phyloP scores from a whole-genome alignment of 2,113 vertebrate species.

The Silurus glanis region DNA sequence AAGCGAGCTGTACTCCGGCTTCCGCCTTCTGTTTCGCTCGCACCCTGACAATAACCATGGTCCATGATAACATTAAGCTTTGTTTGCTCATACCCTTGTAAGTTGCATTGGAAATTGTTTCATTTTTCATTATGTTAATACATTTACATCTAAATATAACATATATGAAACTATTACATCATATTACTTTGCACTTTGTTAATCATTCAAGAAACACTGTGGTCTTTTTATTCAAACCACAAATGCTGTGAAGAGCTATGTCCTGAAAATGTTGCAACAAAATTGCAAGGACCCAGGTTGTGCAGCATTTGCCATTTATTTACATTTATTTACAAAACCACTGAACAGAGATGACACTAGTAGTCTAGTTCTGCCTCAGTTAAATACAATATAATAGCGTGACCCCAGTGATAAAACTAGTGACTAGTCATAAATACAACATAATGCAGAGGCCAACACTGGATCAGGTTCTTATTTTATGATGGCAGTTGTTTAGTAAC shows the following conservation, averaged over 20 bases:
- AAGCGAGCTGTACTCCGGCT: too few relatives aligned
- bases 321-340: background rate
- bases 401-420: background rate
- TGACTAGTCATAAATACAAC: constrained; percentile 27
- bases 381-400: background rate
- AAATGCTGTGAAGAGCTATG: background rate
- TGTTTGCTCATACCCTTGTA: too few relatives aligned
- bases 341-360: background rate
- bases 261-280: background rate
- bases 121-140: too few relatives aligned
- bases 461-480: background rate
- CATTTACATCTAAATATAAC: too few relatives aligned
- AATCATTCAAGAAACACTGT: background rate
- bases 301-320: background rate
- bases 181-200: background rate
- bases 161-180: background rate
- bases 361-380: background rate
- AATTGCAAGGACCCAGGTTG: background rate
- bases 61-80: too few relatives aligned
- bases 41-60: too few relatives aligned
- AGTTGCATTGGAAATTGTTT: too few relatives aligned
- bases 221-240: background rate
- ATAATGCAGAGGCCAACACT: background rate
- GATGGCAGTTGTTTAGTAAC: background rate
- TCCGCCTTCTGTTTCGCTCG: too few relatives aligned